Percentiles rank a stretch among this genome's conserved stretches.
Evolutionary conservation across 2,888 invertebrate species (phyloP).

Genomic region (Platerodrilus igneus): DNA sequence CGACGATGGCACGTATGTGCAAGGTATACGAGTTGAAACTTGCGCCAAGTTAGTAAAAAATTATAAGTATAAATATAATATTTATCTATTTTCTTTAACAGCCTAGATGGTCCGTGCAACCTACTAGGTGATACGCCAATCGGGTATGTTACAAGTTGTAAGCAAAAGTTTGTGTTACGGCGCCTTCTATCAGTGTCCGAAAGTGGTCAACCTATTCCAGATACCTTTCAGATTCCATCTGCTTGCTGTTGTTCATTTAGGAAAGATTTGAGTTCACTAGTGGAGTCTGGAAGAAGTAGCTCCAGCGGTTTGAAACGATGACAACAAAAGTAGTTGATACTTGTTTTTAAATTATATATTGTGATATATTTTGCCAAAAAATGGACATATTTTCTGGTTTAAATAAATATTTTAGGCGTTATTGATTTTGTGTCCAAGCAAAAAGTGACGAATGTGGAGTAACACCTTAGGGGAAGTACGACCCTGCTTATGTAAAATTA

Average conservation of each 20-base stretch:
- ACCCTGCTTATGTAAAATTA: too few species aligned
- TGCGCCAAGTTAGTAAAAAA: constrained; percentile 63
- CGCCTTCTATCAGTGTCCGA: constrained; percentile 52
- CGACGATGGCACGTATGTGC: constrained; percentile 53
- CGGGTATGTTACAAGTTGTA: constrained; percentile 51
- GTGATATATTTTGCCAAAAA: too few species aligned
- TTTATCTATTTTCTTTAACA: too few species aligned
- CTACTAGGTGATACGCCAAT: constrained; percentile 45
- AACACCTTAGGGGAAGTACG: too few species aligned
- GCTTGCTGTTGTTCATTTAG: constrained; percentile 64
- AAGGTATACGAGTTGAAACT: constrained; percentile 68
- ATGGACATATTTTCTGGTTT: too few species aligned
- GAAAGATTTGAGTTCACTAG: constrained; percentile 24
- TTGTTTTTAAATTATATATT: too few species aligned
- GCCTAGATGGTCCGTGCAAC: constrained; percentile 50
- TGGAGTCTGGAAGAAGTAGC: background rate
- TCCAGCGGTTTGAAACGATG: background rate
- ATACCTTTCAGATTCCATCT: constrained; percentile 61
- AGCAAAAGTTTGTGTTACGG: constrained; percentile 56
- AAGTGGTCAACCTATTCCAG: constrained; percentile 47
- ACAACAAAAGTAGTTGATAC: too few species aligned
- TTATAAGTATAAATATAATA: too few species aligned
- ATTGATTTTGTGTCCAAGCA: too few species aligned
- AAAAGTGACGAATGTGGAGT: too few species aligned
- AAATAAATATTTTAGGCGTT: too few species aligned